phyloP scores from a whole-genome alignment of 2,113 vertebrate species.

The Uropsilus gracilis region DNA sequence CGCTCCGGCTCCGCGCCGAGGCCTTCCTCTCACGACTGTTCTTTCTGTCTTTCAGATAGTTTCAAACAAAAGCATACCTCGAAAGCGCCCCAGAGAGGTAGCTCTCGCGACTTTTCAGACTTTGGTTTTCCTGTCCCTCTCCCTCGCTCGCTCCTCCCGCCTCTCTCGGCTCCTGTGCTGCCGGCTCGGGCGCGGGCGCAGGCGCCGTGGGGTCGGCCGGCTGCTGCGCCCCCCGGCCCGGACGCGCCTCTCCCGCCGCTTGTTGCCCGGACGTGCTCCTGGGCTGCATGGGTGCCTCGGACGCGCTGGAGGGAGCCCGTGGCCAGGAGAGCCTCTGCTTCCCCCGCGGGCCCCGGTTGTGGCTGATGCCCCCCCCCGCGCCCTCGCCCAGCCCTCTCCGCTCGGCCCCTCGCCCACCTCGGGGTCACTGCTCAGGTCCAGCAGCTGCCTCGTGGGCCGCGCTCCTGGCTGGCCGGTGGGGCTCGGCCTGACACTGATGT shows the following conservation, averaged over 20 bases:
- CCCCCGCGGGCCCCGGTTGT: too few relatives aligned
- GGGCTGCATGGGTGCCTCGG: constrained; percentile 17
- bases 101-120: constrained; percentile 89
- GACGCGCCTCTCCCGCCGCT: background rate
- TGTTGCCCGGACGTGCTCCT: background rate
- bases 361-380: background rate
- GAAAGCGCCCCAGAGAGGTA: constrained; percentile 98
- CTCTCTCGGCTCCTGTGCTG: constrained; percentile 75
- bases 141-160: constrained; percentile 74
- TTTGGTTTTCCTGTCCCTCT: constrained; percentile 80
- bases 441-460: background rate
- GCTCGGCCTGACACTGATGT: background rate
- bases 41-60: constrained; percentile 97
- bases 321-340: background rate
- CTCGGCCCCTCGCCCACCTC: background rate
- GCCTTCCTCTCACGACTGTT: constrained; percentile 87
- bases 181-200: constrained; percentile 54
- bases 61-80: constrained; percentile 99
- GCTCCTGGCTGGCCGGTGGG: background rate
- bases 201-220: too few relatives aligned
- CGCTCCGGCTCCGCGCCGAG: constrained; percentile 63
- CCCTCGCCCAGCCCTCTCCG: background rate
- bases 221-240: too few relatives aligned
- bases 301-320: background rate
- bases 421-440: background rate